Evolutionary conservation across 2,888 invertebrate genomes (phyloP).

Genomic region (Prosapia bicincta): DNA sequence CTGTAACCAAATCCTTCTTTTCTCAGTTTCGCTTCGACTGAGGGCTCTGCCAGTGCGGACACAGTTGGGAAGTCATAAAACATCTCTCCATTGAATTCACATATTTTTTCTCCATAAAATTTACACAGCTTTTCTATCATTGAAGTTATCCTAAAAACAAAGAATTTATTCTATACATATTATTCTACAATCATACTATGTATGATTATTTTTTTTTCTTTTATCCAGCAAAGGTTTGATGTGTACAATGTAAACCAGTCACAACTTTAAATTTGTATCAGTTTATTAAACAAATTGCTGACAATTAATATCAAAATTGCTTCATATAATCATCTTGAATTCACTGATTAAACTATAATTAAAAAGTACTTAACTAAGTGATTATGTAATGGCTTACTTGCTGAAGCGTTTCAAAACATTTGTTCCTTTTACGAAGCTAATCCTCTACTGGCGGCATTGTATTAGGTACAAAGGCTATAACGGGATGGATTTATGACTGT

Average conservation of each 20-base stretch:
- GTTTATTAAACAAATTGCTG: not conserved
- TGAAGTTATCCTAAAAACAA: constrained; percentile 66
- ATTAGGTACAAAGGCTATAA: too few species aligned
- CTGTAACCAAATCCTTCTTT: constrained; percentile 80
- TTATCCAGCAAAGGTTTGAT: not conserved
- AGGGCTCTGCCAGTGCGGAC: constrained; percentile 53
- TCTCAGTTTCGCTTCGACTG: constrained; percentile 69
- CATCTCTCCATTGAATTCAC: constrained; percentile 56
- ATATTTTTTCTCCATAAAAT: constrained; percentile 75
- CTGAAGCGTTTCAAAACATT: too few species aligned
- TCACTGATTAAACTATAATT: too few species aligned
- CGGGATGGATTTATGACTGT: too few species aligned
- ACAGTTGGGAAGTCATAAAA: constrained; percentile 80
- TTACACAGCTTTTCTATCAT: constrained; percentile 89
- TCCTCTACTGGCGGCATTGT: too few species aligned
- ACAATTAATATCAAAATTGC: too few species aligned
- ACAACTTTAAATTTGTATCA: not conserved
- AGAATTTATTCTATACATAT: constrained; percentile 10
- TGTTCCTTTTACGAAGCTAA: too few species aligned
- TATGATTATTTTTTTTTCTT: not conserved
- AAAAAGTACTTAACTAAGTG: too few species aligned
- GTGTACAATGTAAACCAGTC: not conserved
- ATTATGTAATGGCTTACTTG: too few species aligned
- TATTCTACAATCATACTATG: not conserved
- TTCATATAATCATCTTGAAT: too few species aligned